These are phyloP conservation scores for Aporrectodea caliginosa DNA, from an alignment of 1,140 invertebrate species.

Conservation along the genomic window DNA sequence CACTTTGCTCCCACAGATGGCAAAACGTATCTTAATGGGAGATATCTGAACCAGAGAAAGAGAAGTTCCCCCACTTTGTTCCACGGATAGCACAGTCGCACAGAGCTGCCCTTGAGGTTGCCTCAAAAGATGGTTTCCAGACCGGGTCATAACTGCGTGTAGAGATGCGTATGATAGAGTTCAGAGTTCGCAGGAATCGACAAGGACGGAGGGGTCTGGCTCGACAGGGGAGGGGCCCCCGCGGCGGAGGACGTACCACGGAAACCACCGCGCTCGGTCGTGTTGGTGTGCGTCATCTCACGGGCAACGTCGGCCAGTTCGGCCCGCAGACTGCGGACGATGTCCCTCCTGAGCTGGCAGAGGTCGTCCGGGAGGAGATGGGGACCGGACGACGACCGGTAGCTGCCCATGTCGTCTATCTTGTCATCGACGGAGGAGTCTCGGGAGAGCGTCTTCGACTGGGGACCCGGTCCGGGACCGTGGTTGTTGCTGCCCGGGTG, in stretches of 20 bases:
- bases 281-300: not conserved
- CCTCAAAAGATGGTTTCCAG: not conserved
- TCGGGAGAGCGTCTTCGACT: not conserved
- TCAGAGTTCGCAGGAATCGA: not conserved
- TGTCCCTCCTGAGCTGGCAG: not conserved
- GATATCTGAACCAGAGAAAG: too few species aligned
- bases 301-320: not conserved
- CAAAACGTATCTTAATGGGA: too few species aligned
- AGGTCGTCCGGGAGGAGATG: not conserved
- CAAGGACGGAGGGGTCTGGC: not conserved
- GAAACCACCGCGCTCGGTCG: not conserved
- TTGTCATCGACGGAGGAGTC: not conserved
- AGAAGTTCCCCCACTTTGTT: too few species aligned
- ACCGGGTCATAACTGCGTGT: not conserved
- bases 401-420: not conserved
- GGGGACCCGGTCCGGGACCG: not conserved
- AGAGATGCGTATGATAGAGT: not conserved
- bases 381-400: not conserved
- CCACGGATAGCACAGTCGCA: too few species aligned
- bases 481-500: not conserved
- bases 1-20: too few species aligned
- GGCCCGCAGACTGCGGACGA: not conserved
- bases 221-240: not conserved
- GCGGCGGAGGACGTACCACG: too few species aligned
- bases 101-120: too few species aligned